Evolutionary conservation across 2,113 vertebrate genomes (phyloP), one percentile per base, ranked within the genome.

Genomic region (Halichoeres trimaculatus): DNA sequence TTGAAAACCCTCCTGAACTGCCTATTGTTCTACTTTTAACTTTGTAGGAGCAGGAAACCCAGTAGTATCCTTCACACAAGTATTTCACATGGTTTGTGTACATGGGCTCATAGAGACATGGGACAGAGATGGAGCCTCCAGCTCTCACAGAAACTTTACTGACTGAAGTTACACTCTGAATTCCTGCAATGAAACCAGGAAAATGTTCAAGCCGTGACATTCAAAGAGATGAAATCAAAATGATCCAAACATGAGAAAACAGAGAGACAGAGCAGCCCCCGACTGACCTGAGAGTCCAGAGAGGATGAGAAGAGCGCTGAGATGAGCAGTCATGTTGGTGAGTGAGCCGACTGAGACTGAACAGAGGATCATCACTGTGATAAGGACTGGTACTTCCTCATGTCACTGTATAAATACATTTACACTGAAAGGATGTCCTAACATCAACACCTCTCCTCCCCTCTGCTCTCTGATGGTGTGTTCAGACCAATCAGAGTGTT

Each of bases 241-340:
- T 45, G 14, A 45, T 4, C 12, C 14, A 41, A 41, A 45, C 4
- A 45, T 17, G 17, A 45, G 5, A 17, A 45, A 45, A 45, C 14
- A 19, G 6, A 45, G 19, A 34, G 48, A 26, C 2, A 34, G 35
- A 55, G 17, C 36, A 8, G 55, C 0, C 1, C 14, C 4, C 22
- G 9, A 70, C 82, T 78, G 19, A 87, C 85, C 86, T 82, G 76
- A 71, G 30, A 84, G 43, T 65, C 58, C 59, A 34, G 24, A 34
- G 10, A 84, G 17, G 30, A 85, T 40, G 43, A 85, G 63, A 53
- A 86, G 24, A 73, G 74, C 8, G 8, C 4, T 51, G 13, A 70
- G 34, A 55, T 10, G 12, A 40, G 57, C 1, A 72, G 76, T 17
- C 87, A 87, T 87, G n/a, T 22, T 0, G 0, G 8, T 20, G 2